Percentiles rank a stretch among this genome's conserved stretches.
Evolutionary conservation across 2,113 vertebrate species (phyloP).

Genomic region (Pygoscelis adeliae): DNA sequence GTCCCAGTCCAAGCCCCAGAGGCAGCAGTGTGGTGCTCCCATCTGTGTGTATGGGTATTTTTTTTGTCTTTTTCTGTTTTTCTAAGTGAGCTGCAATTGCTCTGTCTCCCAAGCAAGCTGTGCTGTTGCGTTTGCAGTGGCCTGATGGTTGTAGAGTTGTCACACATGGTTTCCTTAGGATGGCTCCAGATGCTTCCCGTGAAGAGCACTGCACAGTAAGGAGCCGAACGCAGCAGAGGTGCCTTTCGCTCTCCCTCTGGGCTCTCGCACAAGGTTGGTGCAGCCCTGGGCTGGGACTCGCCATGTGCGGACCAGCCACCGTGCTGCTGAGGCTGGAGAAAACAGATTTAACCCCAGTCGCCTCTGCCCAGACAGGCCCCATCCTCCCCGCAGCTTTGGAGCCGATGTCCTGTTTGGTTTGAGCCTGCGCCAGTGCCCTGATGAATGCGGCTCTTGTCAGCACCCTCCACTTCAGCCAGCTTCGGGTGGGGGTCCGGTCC

Average conservation of each 20-base stretch:
- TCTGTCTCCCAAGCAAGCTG: neutral
- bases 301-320: neutral
- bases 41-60: rapidly evolving
- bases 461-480: neutral
- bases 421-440: slow-evolving; percentile 24
- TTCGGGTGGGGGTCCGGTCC: neutral
- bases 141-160: neutral
- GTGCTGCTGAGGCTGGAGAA: neutral
- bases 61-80: neutral
- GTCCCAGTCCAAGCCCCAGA: neutral
- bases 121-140: neutral
- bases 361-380: neutral
- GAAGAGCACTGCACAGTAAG: neutral
- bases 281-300: neutral
- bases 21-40: neutral
- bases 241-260: neutral
- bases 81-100: neutral
- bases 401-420: slow-evolving; percentile 19
- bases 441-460: slow-evolving; percentile 39
- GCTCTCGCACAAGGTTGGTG: neutral
- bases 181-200: neutral
- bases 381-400: neutral
- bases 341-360: neutral
- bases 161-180: neutral
- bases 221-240: neutral